These are phyloP conservation scores for Erpetoichthys calabaricus DNA, from an alignment of 2,797 vertebrate genomes.

Conservation along the genomic window DNA sequence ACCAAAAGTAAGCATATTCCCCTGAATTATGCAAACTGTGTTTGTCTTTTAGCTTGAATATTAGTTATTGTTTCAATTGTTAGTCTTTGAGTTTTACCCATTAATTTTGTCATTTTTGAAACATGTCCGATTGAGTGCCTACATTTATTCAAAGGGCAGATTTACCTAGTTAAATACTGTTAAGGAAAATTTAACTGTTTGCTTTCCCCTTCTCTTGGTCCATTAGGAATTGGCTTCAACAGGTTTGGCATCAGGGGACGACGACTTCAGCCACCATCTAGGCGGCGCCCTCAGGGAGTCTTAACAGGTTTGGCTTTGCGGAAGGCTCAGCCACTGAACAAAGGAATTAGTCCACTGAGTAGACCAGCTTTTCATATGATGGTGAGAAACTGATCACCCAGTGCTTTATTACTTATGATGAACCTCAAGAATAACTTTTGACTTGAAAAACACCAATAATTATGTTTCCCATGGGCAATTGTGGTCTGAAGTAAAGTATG, in stretches of 20 bases:
- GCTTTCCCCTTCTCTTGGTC: too few species aligned
- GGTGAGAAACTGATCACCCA: conserved; percentile 3
- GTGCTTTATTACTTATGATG: background rate
- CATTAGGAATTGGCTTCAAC: conserved; percentile 51
- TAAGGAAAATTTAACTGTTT: conserved; percentile 2
- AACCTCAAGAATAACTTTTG: background rate
- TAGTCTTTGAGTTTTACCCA: background rate
- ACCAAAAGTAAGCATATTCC: conserved; percentile 33
- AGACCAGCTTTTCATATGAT: conserved; percentile 47
- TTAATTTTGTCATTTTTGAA: too few species aligned
- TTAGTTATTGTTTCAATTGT: background rate
- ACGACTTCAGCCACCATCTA: conserved; percentile 37
- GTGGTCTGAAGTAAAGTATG: too few species aligned
- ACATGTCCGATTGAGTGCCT: too few species aligned
- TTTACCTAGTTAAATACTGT: background rate
- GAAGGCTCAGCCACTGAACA: conserved; percentile 53
- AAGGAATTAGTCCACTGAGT: conserved; percentile 62
- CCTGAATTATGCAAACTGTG: too few species aligned
- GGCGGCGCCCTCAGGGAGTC: conserved; percentile 65
- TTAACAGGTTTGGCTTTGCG: conserved; percentile 78
- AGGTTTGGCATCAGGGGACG: conserved; percentile 44
- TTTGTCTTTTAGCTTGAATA: too few species aligned
- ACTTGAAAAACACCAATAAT: background rate
- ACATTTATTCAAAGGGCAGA: too few species aligned
- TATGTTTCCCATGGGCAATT: background rate